Conservation (phyloP, 2,888 invertebrate species). For the Lissonota sp. region DNA sequence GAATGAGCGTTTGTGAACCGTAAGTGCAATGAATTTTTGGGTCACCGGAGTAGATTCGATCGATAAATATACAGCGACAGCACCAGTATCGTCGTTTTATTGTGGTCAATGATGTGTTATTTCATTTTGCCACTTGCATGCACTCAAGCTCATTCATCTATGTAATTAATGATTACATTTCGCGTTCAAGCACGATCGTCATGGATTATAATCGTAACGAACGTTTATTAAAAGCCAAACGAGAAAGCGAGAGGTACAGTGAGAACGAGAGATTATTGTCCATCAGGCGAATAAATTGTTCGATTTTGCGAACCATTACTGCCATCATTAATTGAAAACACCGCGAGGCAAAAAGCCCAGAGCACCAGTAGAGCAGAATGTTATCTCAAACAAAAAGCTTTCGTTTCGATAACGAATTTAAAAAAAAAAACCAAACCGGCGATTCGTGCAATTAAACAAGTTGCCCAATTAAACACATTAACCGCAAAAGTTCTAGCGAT, state of each 20-base stretch:
- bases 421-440: neutral
- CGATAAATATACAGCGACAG: slow-evolving; percentile 70
- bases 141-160: slow-evolving; percentile 16
- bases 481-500: slow-evolving; percentile 42
- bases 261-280: slow-evolving; percentile 25
- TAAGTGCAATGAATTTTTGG: slow-evolving; percentile 71
- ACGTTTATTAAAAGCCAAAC: slow-evolving; percentile 17
- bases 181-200: slow-evolving; percentile 26
- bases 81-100: slow-evolving; percentile 68
- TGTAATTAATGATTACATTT: slow-evolving; percentile 57
- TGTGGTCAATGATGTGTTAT: slow-evolving; percentile 56
- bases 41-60: slow-evolving; percentile 69
- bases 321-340: slow-evolving; percentile 18
- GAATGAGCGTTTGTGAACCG: slow-evolving; percentile 23
- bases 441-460: slow-evolving; percentile 5
- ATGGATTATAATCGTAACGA: slow-evolving; percentile 30
- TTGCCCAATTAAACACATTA: slow-evolving; percentile 37
- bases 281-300: slow-evolving; percentile 20
- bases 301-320: slow-evolving; percentile 13
- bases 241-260: neutral
- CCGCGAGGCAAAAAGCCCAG: neutral
- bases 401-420: slow-evolving; percentile 17
- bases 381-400: slow-evolving; percentile 31
- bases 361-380: slow-evolving; percentile 14
- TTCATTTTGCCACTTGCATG: slow-evolving; percentile 39